phyloP scores from a whole-genome alignment of 2,797 vertebrate genomes.

The Parotocinclus haroldoi region DNA sequence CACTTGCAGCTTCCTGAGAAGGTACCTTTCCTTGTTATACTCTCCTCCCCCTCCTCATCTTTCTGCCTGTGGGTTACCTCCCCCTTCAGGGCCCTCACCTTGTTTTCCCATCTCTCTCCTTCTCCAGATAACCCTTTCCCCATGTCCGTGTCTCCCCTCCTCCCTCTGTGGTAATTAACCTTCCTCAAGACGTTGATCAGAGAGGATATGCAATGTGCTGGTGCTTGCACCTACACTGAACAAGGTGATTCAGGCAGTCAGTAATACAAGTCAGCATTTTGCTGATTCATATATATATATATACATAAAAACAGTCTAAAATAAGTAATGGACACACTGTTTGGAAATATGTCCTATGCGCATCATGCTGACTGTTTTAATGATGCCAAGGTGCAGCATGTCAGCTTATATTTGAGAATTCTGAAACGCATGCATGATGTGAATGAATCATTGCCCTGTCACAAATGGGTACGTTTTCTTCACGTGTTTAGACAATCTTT shows the following conservation, averaged over 20 bases:
- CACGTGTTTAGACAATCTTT: too few relatives aligned
- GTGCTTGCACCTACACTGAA: slow-evolving; percentile 53
- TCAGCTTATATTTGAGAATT: too few relatives aligned
- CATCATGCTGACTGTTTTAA: neutral
- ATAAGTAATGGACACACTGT: neutral
- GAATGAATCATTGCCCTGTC: neutral
- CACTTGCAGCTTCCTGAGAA: neutral
- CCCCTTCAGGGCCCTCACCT: slow-evolving; percentile 11
- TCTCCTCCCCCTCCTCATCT: slow-evolving; percentile 4
- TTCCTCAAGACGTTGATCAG: slow-evolving; percentile 39
- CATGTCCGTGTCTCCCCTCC: slow-evolving; percentile 5
- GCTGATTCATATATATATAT: neutral
- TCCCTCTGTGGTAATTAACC: slow-evolving; percentile 53
- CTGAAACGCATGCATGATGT: neutral
- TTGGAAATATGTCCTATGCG: neutral
- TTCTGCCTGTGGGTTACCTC: slow-evolving; percentile 1
- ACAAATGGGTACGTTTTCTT: neutral
- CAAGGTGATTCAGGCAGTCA: slow-evolving; percentile 44
- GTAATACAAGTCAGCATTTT: slow-evolving; percentile 25
- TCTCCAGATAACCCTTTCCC: slow-evolving; percentile 21
- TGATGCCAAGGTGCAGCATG: too few relatives aligned
- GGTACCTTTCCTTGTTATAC: neutral
- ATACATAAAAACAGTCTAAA: neutral
- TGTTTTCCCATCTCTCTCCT: slow-evolving; percentile 37
- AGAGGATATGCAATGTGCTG: slow-evolving; percentile 43